A percentile compares a stretch with the other conserved stretches of the same genome.
Evolutionary conservation across 2,888 invertebrate species (phyloP).

Genomic region (Pseudolycoriella hygida): DNA sequence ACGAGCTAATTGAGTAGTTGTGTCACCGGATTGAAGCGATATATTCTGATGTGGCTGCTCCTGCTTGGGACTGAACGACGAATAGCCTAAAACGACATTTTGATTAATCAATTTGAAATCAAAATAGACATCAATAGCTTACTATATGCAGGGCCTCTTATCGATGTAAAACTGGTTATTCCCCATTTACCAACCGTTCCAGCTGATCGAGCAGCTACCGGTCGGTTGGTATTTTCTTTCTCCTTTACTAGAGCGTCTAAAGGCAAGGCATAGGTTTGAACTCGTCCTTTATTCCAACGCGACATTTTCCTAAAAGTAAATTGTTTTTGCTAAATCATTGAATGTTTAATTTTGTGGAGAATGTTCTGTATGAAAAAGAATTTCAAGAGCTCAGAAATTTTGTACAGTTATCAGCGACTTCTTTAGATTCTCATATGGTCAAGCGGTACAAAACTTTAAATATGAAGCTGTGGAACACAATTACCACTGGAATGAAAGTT

Average conservation of each 20-base stretch:
- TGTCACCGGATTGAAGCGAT: constrained; percentile 10
- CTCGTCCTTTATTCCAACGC: constrained; percentile 43
- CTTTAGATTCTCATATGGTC: too few relatives aligned
- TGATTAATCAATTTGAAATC: background rate
- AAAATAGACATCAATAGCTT: constrained; percentile 6
- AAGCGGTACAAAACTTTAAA: too few relatives aligned
- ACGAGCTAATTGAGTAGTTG: constrained; percentile 17
- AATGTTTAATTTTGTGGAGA: background rate
- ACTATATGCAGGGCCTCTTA: constrained; percentile 36
- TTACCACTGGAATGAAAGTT: too few relatives aligned
- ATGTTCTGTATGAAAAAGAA: too few relatives aligned
- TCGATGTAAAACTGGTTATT: constrained; percentile 82
- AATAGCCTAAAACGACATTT: constrained; percentile 5
- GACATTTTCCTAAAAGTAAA: constrained; percentile 30
- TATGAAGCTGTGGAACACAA: too few relatives aligned
- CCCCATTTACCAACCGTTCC: constrained; percentile 91
- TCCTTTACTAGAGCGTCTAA: constrained; percentile 46
- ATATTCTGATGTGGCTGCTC: constrained; percentile 20
- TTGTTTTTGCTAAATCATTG: background rate
- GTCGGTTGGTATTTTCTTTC: constrained; percentile 64
- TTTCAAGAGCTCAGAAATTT: too few relatives aligned
- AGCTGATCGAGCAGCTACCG: constrained; percentile 74
- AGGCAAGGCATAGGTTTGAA: constrained; percentile 42
- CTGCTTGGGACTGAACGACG: constrained; percentile 8
- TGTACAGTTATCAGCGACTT: too few relatives aligned